Evolutionary conservation across 2,113 vertebrate genomes (phyloP).

Genomic region (Columbina picui): DNA sequence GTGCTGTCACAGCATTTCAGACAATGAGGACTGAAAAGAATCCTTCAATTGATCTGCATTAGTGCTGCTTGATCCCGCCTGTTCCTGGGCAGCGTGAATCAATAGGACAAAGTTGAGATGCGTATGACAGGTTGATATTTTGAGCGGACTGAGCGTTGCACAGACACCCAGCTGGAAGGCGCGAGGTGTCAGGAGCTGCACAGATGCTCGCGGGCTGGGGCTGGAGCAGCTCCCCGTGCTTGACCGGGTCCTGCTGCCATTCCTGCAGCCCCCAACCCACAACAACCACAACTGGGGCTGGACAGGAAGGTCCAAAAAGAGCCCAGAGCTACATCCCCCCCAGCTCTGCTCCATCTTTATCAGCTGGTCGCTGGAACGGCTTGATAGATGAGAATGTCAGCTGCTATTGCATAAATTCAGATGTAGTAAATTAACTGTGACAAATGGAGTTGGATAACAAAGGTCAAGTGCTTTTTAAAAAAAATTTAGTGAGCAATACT

Average conservation of each 20-base stretch:
- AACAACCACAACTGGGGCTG: not conserved
- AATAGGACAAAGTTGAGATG: not conserved
- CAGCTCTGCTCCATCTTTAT: not conserved
- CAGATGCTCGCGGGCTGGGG: not conserved
- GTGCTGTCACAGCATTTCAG: not conserved
- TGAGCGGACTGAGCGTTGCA: not conserved
- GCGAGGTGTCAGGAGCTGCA: not conserved
- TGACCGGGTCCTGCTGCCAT: not conserved
- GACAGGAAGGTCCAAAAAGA: not conserved
- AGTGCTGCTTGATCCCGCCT: not conserved
- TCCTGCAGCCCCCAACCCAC: not conserved
- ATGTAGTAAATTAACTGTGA: not conserved
- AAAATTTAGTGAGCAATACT: not conserved
- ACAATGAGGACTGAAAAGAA: not conserved
- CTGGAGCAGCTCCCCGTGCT: too few species aligned
- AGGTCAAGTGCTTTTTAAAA: not conserved
- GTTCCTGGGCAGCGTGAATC: not conserved
- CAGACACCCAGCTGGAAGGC: not conserved
- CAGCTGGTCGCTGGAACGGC: not conserved
- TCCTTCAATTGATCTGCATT: accelerated
- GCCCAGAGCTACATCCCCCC: not conserved
- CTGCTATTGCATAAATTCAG: not conserved
- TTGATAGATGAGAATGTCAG: not conserved
- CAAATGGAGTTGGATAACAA: not conserved
- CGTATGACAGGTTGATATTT: accelerated